These are phyloP conservation scores for Drosophila ogumai DNA, from an alignment of 1,140 invertebrate genomes.

Conservation along the genomic window DNA sequence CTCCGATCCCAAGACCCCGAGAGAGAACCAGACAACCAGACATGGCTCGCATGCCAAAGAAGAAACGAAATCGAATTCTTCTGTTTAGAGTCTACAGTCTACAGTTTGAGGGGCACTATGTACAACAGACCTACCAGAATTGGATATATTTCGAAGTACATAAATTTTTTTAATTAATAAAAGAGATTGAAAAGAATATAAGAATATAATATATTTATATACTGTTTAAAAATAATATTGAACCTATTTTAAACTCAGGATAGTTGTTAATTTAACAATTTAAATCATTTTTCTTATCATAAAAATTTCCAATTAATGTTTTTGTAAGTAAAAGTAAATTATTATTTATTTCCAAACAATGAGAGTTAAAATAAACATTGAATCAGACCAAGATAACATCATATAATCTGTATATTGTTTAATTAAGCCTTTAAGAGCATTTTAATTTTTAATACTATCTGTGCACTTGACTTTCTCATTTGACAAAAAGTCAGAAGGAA, in stretches of 20 bases:
- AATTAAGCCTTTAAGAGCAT: constrained; percentile 1
- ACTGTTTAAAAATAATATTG: too few relatives aligned
- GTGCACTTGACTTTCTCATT: constrained; percentile 26
- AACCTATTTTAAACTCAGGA: too few relatives aligned
- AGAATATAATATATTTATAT: too few relatives aligned
- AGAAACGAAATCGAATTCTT: constrained; percentile 25
- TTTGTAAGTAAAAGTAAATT: background rate
- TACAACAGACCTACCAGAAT: background rate
- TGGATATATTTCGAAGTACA: background rate
- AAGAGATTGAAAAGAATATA: background rate
- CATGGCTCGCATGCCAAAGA: constrained; percentile 31
- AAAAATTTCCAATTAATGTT: background rate
- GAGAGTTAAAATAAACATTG: background rate
- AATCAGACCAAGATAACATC: background rate
- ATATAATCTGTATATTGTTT: background rate
- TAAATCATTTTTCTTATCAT: too few relatives aligned
- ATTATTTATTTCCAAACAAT: background rate
- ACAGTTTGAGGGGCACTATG: constrained; percentile 10
- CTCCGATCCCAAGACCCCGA: constrained; percentile 14
- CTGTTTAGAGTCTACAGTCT: background rate
- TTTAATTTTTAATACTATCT: background rate
- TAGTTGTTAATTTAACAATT: background rate
- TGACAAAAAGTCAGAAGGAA: constrained; percentile 2
- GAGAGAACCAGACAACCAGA: constrained; percentile 10
- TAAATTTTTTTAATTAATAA: background rate